A percentile compares a stretch with the other conserved stretches of the same genome.
Conservation (phyloP, 2,888 invertebrate species). For the Drosophila dives region DNA sequence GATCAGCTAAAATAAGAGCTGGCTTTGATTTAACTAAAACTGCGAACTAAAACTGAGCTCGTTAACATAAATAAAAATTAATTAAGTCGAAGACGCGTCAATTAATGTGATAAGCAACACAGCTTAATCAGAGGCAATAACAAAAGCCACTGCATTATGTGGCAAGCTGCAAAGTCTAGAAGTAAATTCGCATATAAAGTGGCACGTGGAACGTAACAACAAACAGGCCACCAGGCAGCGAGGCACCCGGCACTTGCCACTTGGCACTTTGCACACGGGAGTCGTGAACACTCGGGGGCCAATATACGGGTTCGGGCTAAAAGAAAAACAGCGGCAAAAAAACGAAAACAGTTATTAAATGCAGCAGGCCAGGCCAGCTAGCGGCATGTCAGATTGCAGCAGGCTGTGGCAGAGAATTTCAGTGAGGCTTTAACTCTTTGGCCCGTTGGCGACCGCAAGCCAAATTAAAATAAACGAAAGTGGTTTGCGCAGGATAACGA, state of each 20-base stretch:
- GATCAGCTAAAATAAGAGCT: constrained; percentile 84
- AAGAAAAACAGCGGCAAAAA: constrained; percentile 50
- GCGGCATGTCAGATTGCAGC: constrained; percentile 73
- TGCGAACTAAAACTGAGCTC: constrained; percentile 32
- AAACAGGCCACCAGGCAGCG: constrained; percentile 9
- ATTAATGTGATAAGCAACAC: constrained; percentile 60
- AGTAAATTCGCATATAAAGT: constrained; percentile 48
- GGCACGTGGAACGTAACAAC: constrained; percentile 65
- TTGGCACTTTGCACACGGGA: constrained; percentile 22
- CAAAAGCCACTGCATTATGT: constrained; percentile 45
- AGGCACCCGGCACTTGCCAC: neutral
- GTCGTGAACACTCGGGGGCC: constrained; percentile 66
- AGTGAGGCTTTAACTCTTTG: neutral
- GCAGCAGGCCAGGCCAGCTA: constrained; percentile 67
- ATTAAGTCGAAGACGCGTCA: constrained; percentile 69
- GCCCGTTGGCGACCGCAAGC: constrained; percentile 62
- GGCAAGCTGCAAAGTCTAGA: constrained; percentile 70
- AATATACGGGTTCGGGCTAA: constrained; percentile 46
- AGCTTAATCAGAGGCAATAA: constrained; percentile 29
- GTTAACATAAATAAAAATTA: constrained; percentile 76
- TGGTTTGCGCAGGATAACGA: constrained; percentile 73
- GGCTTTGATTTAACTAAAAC: constrained; percentile 62
- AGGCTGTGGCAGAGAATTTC: constrained; percentile 42
- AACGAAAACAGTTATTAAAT: constrained; percentile 80
- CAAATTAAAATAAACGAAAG: constrained; percentile 80